Evolutionary conservation across 2,797 vertebrate species (phyloP).

Genomic region (Ataeniobius toweri): DNA sequence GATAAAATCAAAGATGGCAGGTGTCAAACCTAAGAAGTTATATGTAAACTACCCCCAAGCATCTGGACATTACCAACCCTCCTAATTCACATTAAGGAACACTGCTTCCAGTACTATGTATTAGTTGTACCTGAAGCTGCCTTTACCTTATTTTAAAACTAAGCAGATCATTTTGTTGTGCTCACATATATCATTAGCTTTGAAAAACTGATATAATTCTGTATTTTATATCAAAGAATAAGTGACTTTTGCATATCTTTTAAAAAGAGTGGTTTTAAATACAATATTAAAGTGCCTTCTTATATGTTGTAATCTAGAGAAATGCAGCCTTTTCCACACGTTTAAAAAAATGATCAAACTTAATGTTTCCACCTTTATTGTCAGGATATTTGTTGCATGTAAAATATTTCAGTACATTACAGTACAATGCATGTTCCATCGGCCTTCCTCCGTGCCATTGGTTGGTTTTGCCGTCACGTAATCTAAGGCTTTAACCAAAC

Average conservation of each 20-base stretch:
- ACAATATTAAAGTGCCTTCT: background rate
- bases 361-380: constrained; percentile 91
- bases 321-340: background rate
- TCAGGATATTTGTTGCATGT: constrained; percentile 99
- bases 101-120: background rate
- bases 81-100: too few relatives aligned
- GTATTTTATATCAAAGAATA: background rate
- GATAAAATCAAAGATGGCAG: background rate
- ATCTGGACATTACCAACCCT: too few relatives aligned
- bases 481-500: constrained; percentile 85
- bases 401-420: constrained; percentile 99
- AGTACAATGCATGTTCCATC: constrained; percentile 97
- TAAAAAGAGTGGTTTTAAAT: background rate
- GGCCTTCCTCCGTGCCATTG: constrained; percentile 80
- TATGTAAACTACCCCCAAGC: too few relatives aligned
- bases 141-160: background rate
- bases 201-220: background rate
- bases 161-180: background rate
- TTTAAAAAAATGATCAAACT: constrained; percentile 35
- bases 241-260: background rate
- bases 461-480: constrained; percentile 81
- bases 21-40: background rate
- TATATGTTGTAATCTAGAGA: background rate
- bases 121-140: background rate
- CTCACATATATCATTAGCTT: background rate